Evolutionary conservation across 2,113 vertebrate species (phyloP), one percentile per base, ranked within the genome.

Genomic region (Tonatia bakeri): DNA sequence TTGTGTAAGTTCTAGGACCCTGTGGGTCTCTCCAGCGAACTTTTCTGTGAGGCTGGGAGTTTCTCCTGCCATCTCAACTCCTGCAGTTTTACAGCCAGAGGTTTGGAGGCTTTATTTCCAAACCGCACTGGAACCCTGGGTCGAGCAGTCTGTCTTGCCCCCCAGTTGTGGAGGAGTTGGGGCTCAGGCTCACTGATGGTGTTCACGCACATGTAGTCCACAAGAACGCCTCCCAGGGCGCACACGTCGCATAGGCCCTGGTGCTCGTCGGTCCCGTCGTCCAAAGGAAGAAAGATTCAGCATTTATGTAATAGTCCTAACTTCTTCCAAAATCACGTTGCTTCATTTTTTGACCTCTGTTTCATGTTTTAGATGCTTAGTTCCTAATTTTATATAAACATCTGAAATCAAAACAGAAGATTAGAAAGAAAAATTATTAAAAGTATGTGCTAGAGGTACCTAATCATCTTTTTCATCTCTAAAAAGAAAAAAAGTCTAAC

Each of bases 381-480:
- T 64, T 96, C 43, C 69, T 96, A 33, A 36, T 85, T 93, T 91
- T 82, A 2, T 33, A 10, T 56, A 91, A 93, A 64, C 6, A 56
- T 43, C 38, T 95, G 36, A 87, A 94, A 43, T 64, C 67, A 88
- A 80, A 84, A 19, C 50, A 38, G 65, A 67, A 54, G 36, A 77
- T 50, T 16, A 54, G 47, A 73, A 85, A 87, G 84, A 85, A 92
- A 88, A 93, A 69, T 80, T 38, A 87, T 91, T 93, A 80, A 80
- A 91, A 79, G 33, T 50, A 47, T 70, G 38, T 84, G 26, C 61
- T 95, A 76, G n/a, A 92, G 70, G 40, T 16, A 81, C 40, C 85
- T 97, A 83, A 87, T 97, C 61, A 56, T 86, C 83, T 90, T 91
- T 69, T 85, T 93, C 72, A 90, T 94, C 47, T 87, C 17, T 88